A percentile compares a stretch with the other conserved stretches of the same genome.
phyloP scores from a whole-genome alignment of 2,888 invertebrate genomes.

The Uropetala carovei region DNA sequence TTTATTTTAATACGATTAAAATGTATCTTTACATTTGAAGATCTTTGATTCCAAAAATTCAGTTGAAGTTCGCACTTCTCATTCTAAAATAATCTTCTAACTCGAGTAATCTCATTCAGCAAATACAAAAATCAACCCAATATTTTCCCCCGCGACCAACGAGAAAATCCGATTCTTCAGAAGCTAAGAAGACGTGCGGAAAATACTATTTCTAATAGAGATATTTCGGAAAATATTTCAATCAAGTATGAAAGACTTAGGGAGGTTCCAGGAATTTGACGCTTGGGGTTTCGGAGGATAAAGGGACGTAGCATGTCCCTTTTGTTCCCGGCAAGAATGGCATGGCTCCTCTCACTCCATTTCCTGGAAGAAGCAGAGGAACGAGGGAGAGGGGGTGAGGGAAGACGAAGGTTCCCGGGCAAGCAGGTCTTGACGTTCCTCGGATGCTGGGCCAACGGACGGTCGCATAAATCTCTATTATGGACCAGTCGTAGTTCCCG shows the following conservation, averaged over 20 bases:
- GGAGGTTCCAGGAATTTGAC: background rate
- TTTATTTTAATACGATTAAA: too few relatives aligned
- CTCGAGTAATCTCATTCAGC: background rate
- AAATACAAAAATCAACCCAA: background rate
- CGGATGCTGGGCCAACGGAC: background rate
- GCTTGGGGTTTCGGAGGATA: background rate
- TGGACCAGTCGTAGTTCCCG: background rate
- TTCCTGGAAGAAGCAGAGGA: background rate
- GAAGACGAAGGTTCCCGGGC: background rate
- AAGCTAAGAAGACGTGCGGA: background rate
- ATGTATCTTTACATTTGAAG: too few relatives aligned
- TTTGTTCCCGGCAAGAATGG: slow-evolving; percentile 4
- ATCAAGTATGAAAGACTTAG: background rate
- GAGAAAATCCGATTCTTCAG: background rate
- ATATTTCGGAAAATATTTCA: background rate
- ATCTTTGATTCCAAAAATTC: too few relatives aligned
- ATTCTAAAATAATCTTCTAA: background rate
- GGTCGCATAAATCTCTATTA: slow-evolving; percentile 45
- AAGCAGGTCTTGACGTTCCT: slow-evolving; percentile 22
- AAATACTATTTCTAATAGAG: background rate
- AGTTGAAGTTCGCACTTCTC: background rate
- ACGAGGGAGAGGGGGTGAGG: background rate
- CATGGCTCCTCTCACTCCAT: background rate
- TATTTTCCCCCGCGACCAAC: background rate
- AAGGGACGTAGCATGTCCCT: background rate